phyloP scores from a whole-genome alignment of 2,113 vertebrate species.

The Carettochelys insculpta region DNA sequence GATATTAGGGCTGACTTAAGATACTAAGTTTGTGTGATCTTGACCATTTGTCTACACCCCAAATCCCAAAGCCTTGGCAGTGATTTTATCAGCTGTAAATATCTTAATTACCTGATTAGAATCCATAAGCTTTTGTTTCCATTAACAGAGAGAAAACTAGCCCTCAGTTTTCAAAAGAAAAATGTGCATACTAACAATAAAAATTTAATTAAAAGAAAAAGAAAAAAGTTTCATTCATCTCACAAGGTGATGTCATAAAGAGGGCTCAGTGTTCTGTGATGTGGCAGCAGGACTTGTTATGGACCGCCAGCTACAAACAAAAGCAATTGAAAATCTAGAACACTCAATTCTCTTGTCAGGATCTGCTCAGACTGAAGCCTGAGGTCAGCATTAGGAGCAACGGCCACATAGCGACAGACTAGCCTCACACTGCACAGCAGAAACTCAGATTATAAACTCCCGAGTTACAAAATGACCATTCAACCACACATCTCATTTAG shows the following conservation, averaged over 20 bases:
- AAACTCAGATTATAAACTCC: too few relatives aligned
- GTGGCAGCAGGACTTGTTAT: not conserved
- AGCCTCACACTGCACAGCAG: not conserved
- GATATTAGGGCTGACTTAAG: not conserved
- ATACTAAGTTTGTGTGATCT: not conserved
- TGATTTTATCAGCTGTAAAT: not conserved
- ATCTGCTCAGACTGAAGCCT: not conserved
- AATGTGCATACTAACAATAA: fast-evolving
- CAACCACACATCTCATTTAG: too few relatives aligned
- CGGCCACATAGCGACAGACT: not conserved
- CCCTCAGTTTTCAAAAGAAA: not conserved
- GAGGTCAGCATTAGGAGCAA: not conserved
- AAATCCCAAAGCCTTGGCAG: not conserved
- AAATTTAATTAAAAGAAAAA: not conserved
- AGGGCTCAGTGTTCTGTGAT: not conserved
- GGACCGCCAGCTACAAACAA: not conserved
- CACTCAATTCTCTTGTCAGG: not conserved
- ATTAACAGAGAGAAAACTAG: not conserved
- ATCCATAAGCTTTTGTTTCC: not conserved
- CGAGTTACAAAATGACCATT: too few relatives aligned
- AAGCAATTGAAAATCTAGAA: not conserved
- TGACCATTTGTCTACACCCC: not conserved
- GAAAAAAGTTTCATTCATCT: not conserved
- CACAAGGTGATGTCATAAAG: not conserved
- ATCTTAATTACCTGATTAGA: not conserved